Percentiles rank a stretch among this genome's conserved stretches.
These are phyloP conservation scores for Simalia tracyae DNA, from an alignment of 2,797 vertebrate species.

Conservation along the genomic window DNA sequence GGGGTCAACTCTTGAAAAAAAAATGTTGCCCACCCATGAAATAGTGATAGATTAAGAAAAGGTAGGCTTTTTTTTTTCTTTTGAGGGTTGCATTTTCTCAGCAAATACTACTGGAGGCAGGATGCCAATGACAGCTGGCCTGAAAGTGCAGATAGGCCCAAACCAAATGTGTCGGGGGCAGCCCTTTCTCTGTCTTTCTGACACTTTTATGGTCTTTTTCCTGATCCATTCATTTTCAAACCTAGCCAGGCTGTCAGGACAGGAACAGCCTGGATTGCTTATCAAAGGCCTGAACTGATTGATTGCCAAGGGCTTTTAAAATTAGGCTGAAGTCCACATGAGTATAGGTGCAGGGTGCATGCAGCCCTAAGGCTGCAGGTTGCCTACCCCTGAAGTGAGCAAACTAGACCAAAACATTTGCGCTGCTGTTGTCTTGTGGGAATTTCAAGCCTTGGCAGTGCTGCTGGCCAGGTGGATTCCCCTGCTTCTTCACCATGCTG, in stretches of 20 bases:
- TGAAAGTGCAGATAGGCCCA: background rate
- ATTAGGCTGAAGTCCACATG: background rate
- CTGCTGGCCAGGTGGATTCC: background rate
- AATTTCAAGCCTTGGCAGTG: background rate
- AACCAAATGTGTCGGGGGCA: background rate
- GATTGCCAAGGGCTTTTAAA: background rate
- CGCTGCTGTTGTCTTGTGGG: background rate
- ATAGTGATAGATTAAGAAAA: background rate
- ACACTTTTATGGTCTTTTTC: background rate
- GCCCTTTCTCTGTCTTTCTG: background rate
- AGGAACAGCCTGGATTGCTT: background rate
- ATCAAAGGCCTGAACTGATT: background rate
- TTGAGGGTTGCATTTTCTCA: background rate
- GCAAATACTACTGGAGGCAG: background rate
- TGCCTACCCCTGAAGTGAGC: background rate
- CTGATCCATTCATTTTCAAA: background rate
- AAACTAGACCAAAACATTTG: background rate
- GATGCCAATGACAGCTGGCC: background rate
- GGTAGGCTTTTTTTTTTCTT: background rate
- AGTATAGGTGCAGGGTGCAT: background rate
- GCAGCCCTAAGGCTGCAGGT: background rate
- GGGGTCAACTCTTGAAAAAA: background rate
- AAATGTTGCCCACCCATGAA: background rate
- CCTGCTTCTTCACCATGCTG: background rate
- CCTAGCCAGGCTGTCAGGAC: background rate